phyloP scores from a whole-genome alignment of 2,113 vertebrate genomes.

The Isichthys henryi region DNA sequence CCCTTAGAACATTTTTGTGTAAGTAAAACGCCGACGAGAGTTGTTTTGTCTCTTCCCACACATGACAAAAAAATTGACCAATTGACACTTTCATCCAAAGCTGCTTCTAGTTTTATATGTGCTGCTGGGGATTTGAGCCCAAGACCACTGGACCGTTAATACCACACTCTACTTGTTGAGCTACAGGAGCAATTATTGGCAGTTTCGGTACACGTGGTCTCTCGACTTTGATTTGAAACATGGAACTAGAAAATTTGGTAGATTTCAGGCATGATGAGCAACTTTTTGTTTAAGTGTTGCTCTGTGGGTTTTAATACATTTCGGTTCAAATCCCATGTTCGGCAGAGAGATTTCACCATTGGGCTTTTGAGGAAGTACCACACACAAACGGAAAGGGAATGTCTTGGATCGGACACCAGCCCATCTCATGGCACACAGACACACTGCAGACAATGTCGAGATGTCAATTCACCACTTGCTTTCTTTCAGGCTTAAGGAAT shows the following conservation, averaged over 20 bases:
- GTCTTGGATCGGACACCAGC: not conserved
- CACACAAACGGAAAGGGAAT: not conserved
- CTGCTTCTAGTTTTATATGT: not conserved
- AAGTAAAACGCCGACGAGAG: not conserved
- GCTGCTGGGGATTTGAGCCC: not conserved
- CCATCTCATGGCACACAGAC: not conserved
- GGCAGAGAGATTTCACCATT: not conserved
- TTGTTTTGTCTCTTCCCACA: not conserved
- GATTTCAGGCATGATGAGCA: not conserved
- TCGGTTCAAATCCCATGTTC: not conserved
- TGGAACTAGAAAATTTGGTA: too few relatives aligned
- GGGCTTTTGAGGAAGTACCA: not conserved
- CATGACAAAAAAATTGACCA: not conserved
- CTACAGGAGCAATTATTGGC: not conserved
- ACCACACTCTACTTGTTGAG: not conserved
- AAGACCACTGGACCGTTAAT: not conserved
- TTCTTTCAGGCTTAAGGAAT: not conserved
- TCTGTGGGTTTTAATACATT: not conserved
- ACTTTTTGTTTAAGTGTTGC: not conserved
- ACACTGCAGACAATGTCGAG: not conserved
- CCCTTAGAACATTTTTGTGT: too few relatives aligned
- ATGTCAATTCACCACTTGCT: not conserved
- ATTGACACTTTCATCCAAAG: not conserved
- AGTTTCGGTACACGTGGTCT: not conserved
- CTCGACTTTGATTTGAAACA: not conserved